These are phyloP conservation scores for Bhutanitis thaidina DNA, from an alignment of 2,888 invertebrate species.

Conservation along the genomic window DNA sequence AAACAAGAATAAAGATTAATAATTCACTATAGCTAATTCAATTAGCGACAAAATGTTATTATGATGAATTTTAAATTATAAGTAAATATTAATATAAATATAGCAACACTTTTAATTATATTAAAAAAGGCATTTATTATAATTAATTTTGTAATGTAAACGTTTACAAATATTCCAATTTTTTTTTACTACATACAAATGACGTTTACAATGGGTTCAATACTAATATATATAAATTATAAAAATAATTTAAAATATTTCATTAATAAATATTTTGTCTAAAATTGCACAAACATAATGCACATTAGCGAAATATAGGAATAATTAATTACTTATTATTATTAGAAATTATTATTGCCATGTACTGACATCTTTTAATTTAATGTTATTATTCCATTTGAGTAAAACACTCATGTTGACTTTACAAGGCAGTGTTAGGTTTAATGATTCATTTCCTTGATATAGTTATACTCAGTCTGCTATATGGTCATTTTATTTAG, in stretches of 20 bases:
- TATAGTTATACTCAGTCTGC: slow-evolving; percentile 6
- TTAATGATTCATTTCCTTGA: not conserved
- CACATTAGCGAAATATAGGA: slow-evolving; percentile 26
- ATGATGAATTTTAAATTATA: slow-evolving; percentile 2
- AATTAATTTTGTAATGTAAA: not conserved
- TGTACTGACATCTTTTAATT: not conserved
- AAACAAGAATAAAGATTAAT: slow-evolving; percentile 17
- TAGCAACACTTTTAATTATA: not conserved
- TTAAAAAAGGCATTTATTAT: not conserved
- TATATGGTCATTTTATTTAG: slow-evolving; percentile 4
- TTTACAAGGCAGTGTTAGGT: slow-evolving; percentile 2
- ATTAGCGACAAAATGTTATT: slow-evolving; percentile 11
- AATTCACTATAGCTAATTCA: slow-evolving; percentile 19
- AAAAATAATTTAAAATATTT: slow-evolving; percentile 21
- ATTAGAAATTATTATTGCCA: not conserved
- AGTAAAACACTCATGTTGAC: not conserved
- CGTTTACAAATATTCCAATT: too few relatives aligned
- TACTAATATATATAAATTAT: slow-evolving; percentile 13
- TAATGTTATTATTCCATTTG: not conserved
- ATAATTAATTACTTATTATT: slow-evolving; percentile 7
- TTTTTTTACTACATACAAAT: not conserved
- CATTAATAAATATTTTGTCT: slow-evolving; percentile 22
- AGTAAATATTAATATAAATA: slow-evolving; percentile 7
- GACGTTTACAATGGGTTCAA: not conserved
- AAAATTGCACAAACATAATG: slow-evolving; percentile 48